Evolutionary conservation across 1,140 invertebrate species (phyloP).

Genomic region (Nasonia vitripennis): DNA sequence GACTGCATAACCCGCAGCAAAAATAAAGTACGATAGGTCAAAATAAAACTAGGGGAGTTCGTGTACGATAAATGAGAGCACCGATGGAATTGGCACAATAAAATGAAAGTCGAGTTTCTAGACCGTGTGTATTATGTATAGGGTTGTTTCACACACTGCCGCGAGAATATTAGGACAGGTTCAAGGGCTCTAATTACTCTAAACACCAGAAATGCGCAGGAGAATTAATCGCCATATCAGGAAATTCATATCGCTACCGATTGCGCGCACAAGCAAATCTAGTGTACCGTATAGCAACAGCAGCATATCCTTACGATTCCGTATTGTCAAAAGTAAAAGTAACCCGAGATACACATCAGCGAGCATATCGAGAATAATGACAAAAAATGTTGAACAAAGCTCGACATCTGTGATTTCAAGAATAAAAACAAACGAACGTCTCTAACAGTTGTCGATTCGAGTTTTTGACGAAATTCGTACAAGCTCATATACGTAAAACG

Average conservation of each 20-base stretch:
- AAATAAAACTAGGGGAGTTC: no score
- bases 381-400: constrained; percentile 37
- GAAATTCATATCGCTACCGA: neutral
- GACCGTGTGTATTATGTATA: neutral
- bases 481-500: constrained; percentile 35
- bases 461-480: neutral
- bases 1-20: no score
- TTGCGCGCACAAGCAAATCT: neutral
- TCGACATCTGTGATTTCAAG: constrained; percentile 48
- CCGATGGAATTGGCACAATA: neutral
- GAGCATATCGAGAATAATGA: neutral
- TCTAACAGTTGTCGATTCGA: neutral
- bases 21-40: no score
- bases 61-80: no score
- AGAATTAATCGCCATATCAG: constrained; percentile 3
- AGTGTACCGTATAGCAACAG: neutral
- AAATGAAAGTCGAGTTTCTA: constrained; percentile 3
- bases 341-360: neutral
- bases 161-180: neutral
- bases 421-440: constrained; percentile 18
- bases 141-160: constrained; percentile 9
- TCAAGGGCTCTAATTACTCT: constrained; percentile 21
- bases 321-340: constrained; percentile 9
- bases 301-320: neutral
- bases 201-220: constrained; percentile 17